phyloP scores from a whole-genome alignment of 2,888 invertebrate species.

The Ectobius pallidus region DNA sequence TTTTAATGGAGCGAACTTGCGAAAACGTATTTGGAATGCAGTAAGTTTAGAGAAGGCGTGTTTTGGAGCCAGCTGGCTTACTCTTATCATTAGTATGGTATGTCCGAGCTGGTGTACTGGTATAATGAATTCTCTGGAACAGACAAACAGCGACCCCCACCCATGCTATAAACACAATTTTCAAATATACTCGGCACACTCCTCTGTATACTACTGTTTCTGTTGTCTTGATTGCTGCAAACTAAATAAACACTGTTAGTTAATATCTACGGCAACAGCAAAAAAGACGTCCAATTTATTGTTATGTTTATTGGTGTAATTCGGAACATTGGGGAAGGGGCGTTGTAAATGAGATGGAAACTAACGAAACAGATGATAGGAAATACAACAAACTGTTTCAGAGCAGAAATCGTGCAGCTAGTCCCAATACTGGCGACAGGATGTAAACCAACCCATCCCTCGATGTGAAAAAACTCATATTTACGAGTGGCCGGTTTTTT shows the following conservation, averaged over 20 bases:
- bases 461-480: too few species aligned
- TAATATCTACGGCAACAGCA: conserved; percentile 3
- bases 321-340: not conserved
- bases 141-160: not conserved
- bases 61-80: too few species aligned
- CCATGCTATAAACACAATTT: not conserved
- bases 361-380: not conserved
- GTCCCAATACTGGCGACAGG: too few species aligned
- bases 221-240: not conserved
- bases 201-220: too few species aligned
- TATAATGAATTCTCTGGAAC: not conserved
- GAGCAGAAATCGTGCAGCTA: too few species aligned
- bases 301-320: conserved; percentile 4
- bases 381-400: too few species aligned
- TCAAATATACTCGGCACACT: not conserved
- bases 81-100: too few species aligned
- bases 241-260: not conserved
- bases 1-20: too few species aligned
- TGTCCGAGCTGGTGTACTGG: not conserved
- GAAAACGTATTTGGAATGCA: too few species aligned
- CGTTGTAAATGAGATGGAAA: not conserved
- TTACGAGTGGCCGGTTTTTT: too few species aligned
- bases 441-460: too few species aligned
- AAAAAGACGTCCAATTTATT: conserved; percentile 5
- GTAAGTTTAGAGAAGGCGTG: too few species aligned